A percentile compares a stretch with the other conserved stretches of the same genome.
Conservation (phyloP, 2,113 vertebrate species). For the Tragelaphus buxtoni region DNA sequence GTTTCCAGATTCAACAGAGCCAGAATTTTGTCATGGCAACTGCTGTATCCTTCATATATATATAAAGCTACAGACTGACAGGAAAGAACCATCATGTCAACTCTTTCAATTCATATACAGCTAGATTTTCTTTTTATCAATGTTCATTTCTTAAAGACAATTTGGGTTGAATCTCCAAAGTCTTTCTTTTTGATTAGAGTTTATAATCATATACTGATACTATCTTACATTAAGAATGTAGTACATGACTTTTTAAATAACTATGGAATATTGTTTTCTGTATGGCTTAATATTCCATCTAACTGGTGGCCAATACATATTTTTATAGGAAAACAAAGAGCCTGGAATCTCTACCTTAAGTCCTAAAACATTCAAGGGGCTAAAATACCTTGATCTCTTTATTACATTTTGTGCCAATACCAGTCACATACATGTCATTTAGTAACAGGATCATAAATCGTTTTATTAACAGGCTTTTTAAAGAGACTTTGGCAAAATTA, state of each 20-base stretch:
- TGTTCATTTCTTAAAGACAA: background rate
- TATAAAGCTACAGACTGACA: conserved; percentile 27
- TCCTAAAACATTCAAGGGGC: background rate
- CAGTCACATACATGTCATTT: background rate
- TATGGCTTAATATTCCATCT: background rate
- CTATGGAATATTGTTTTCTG: background rate
- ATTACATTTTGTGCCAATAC: background rate
- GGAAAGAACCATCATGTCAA: background rate
- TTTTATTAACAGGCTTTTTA: background rate
- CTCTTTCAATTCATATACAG: background rate
- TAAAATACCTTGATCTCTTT: background rate
- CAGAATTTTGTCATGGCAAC: conserved; percentile 59
- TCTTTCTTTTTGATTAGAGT: background rate
- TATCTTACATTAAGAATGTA: background rate
- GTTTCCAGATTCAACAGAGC: background rate
- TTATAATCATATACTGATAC: background rate
- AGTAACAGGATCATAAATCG: background rate
- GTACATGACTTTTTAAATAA: background rate
- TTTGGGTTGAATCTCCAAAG: background rate
- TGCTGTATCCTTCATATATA: background rate
- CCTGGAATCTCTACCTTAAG: background rate
- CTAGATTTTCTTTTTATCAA: background rate
- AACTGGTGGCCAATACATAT: background rate
- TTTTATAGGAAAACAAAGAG: background rate
- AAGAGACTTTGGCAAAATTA: background rate